Base-by-base conservation (phyloP, 2,113 vertebrate genomes). In the Semnopithecus entellus region DNA sequence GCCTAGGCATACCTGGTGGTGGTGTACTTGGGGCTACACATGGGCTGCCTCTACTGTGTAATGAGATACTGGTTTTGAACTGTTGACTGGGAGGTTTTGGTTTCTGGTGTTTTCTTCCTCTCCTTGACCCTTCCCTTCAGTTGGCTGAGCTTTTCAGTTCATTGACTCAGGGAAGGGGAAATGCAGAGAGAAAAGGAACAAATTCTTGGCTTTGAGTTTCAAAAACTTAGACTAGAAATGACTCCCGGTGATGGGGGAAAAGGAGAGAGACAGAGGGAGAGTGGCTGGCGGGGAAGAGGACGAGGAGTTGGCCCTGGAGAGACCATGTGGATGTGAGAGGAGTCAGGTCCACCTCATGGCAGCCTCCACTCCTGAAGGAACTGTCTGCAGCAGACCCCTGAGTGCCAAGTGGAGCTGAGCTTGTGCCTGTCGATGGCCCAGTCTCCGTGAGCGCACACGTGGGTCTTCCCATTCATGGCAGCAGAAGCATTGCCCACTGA, bases 121-220 rank as follows among this genome's bases (percentile, higher is more conserved):
- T 52, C 12, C 32, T 40, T 40, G 43, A n/a, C 7, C 27, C 59
- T 32, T 27, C 64, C 68, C n/a, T 18, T 85, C 25, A 40, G 45
- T 20, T 61, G 43, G 9, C 35, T 13, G 50, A 50, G 57, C 25
- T 55, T 91, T 45, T 73, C 50, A 70, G 57, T 10, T 48, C 32
- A 4, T 66, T n/a, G 72, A 80, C 22, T 73, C 43, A 23, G 89
- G 76, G 68, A 83, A 93, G 23, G 43, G 32, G 50, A 80, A 86
- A 72, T 8, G 22, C n/a, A 13, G 35, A 57, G 70, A 90, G 87
- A 82, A 72, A 76, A 96, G 45, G 35, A 68, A 57, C 16, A 38
- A 35, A 8, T 64, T 57, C 73, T 70, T 83, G 70, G 32, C 57
- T 80, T 88, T 84, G 95, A 55, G 79, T 81, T 93, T 94, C 48